Evolutionary conservation across 1,140 invertebrate species (phyloP).

Genomic region (Bombus huntii): DNA sequence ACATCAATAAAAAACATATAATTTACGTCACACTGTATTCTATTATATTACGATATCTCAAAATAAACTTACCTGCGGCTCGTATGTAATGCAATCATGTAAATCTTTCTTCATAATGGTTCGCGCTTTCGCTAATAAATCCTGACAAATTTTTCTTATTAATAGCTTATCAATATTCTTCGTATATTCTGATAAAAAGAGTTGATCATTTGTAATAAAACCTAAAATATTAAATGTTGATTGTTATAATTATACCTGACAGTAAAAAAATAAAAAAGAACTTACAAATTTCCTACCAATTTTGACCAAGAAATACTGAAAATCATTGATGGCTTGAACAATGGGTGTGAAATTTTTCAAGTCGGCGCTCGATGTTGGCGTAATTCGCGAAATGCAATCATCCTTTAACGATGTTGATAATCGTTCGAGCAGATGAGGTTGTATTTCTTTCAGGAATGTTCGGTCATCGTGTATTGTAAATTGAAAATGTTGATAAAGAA

Average conservation of each 20-base stretch:
- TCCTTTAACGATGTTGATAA: slow-evolving; percentile 87
- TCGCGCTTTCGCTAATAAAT: slow-evolving; percentile 87
- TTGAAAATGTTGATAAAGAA: slow-evolving; percentile 84
- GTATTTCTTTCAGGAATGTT: slow-evolving; percentile 86
- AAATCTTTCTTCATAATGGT: slow-evolving; percentile 92
- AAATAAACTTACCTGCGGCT: slow-evolving; percentile 66
- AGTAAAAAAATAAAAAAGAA: background rate
- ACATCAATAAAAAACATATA: background rate
- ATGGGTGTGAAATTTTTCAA: slow-evolving; percentile 86
- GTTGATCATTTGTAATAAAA: slow-evolving; percentile 82
- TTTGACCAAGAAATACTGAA: slow-evolving; percentile 86
- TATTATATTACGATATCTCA: background rate
- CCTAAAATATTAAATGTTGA: slow-evolving; percentile 66
- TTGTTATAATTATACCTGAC: background rate
- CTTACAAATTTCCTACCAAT: slow-evolving; percentile 75
- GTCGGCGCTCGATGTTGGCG: slow-evolving; percentile 89
- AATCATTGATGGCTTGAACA: slow-evolving; percentile 85
- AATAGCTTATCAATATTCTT: slow-evolving; percentile 91
- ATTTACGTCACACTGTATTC: background rate
- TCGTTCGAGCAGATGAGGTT: slow-evolving; percentile 84
- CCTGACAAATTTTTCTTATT: slow-evolving; percentile 89
- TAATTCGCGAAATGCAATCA: slow-evolving; percentile 88
- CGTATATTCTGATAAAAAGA: slow-evolving; percentile 85
- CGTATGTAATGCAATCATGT: slow-evolving; percentile 87
- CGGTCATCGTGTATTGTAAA: slow-evolving; percentile 80